Conservation (phyloP, 2,888 invertebrate species). For the Ectemnius cavifrons region DNA sequence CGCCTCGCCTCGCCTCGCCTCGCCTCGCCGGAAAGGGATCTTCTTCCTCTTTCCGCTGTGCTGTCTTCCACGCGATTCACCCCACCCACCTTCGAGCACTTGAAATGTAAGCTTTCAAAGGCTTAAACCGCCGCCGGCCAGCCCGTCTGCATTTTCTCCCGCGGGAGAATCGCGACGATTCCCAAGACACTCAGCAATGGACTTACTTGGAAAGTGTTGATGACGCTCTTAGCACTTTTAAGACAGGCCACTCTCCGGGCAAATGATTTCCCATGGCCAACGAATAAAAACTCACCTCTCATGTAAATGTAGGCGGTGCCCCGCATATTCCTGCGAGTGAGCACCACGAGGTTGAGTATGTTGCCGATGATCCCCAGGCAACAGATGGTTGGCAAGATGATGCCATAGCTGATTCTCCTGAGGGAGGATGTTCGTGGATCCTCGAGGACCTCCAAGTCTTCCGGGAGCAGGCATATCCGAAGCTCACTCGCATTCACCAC, state of each 20-base stretch:
- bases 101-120: no score
- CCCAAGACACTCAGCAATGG: no score
- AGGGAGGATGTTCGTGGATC: conserved; percentile 82
- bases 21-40: neutral
- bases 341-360: conserved; percentile 87
- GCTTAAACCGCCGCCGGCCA: no score
- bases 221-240: no score
- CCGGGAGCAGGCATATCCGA: conserved; percentile 57
- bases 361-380: conserved; percentile 88
- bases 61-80: conserved; percentile 18
- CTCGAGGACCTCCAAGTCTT: conserved; percentile 75
- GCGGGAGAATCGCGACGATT: no score
- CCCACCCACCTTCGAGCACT: no score
- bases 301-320: conserved; percentile 90
- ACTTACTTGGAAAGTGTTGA: no score
- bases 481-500: conserved; percentile 43
- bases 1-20: conserved; percentile 7
- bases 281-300: conserved; percentile 80
- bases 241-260: no score
- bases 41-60: neutral
- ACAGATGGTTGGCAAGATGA: conserved; percentile 85
- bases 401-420: conserved; percentile 83
- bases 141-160: no score
- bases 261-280: no score
- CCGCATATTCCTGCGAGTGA: conserved; percentile 87